Evolutionary conservation across 2,113 vertebrate species (phyloP).

Genomic region (Pygathrix nemaeus): DNA sequence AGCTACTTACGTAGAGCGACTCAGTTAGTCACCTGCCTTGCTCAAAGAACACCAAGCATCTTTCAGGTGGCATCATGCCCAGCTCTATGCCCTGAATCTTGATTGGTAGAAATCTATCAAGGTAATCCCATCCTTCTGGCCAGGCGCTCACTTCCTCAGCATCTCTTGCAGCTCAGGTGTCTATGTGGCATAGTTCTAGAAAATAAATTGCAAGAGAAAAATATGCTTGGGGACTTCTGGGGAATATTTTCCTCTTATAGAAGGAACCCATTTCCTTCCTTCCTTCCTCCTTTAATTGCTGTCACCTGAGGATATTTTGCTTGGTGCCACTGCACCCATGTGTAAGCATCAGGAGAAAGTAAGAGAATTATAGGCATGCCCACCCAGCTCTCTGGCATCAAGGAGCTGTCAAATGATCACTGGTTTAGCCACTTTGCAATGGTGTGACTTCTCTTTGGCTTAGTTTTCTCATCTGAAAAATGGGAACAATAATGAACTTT

Average conservation of each 20-base stretch:
- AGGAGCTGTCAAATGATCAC: background rate
- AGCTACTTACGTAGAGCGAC: background rate
- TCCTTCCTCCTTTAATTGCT: background rate
- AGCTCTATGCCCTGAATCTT: background rate
- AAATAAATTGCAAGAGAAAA: background rate
- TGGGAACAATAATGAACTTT: background rate
- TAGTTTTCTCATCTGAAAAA: background rate
- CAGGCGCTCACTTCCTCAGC: background rate
- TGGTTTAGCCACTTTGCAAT: background rate
- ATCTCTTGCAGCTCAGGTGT: background rate
- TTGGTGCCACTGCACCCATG: background rate
- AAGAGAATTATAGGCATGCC: background rate
- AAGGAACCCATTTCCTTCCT: background rate
- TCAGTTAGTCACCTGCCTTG: background rate
- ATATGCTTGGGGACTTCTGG: background rate
- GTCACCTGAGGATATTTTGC: background rate
- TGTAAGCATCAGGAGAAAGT: background rate
- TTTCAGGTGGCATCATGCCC: background rate
- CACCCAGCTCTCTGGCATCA: background rate
- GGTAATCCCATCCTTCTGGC: background rate
- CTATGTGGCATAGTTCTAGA: background rate
- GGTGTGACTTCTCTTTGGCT: background rate
- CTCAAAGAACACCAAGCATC: background rate
- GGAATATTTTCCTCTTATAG: background rate
- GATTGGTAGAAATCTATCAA: background rate